phyloP scores from a whole-genome alignment of 1,140 invertebrate species.

The Saxidomus purpurata region DNA sequence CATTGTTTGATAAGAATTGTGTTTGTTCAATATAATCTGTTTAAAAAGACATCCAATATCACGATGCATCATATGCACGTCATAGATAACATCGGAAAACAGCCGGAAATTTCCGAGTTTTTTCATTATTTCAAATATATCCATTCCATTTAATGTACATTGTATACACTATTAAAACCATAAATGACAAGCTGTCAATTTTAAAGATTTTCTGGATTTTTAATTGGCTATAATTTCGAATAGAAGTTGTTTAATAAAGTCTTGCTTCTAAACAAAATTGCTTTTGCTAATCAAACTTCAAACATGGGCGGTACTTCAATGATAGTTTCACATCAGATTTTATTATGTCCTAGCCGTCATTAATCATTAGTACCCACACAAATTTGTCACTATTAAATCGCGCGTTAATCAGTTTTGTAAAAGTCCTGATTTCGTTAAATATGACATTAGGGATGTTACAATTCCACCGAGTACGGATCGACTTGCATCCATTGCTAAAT shows the following conservation, averaged over 20 bases:
- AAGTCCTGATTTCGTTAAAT: not conserved
- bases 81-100: too few species aligned
- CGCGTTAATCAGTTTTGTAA: not conserved
- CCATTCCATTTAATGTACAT: too few species aligned
- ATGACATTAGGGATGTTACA: not conserved
- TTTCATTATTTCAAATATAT: too few species aligned
- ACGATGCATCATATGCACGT: too few species aligned
- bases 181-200: too few species aligned
- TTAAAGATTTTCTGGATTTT: too few species aligned
- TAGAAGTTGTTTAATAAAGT: not conserved
- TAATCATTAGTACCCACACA: conserved; percentile 19
- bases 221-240: too few species aligned
- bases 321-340: not conserved
- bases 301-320: not conserved
- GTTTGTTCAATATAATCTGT: too few species aligned
- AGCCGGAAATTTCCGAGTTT: too few species aligned
- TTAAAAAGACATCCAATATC: too few species aligned
- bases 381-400: not conserved
- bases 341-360: not conserved
- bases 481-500: not conserved
- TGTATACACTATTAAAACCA: too few species aligned
- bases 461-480: not conserved
- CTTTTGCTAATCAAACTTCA: not conserved
- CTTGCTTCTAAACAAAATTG: not conserved
- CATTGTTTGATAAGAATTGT: too few species aligned